A percentile compares a stretch with the other conserved stretches of the same genome.
These are phyloP conservation scores for Poecilia velifera DNA, from an alignment of 2,797 vertebrate species.

Conservation along the genomic window DNA sequence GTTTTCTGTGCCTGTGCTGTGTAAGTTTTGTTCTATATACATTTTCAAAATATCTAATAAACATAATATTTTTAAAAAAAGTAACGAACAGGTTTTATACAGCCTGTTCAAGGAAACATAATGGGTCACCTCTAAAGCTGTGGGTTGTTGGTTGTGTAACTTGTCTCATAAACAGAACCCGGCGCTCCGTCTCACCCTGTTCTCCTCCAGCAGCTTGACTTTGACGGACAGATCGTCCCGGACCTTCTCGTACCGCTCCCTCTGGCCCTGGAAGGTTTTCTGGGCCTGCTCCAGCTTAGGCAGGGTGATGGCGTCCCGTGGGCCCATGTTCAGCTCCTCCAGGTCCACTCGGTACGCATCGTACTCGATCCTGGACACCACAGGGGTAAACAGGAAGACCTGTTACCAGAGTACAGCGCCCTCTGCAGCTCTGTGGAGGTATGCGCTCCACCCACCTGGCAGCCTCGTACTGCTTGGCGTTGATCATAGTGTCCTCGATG, in stretches of 20 bases:
- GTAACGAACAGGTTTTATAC: not conserved
- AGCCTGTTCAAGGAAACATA: not conserved
- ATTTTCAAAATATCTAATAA: no score
- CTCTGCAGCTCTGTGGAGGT: not conserved
- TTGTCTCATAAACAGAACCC: not conserved
- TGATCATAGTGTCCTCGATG: slow-evolving; percentile 92
- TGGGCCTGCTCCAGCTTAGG: slow-evolving; percentile 93
- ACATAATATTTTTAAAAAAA: no score
- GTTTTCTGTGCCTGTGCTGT: no score
- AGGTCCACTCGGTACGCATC: slow-evolving; percentile 93
- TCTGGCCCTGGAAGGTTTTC: slow-evolving; percentile 86
- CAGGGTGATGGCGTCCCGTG: slow-evolving; percentile 85
- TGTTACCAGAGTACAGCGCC: not conserved
- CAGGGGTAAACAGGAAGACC: not conserved
- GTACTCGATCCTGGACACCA: slow-evolving; percentile 85
- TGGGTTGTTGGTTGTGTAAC: not conserved
- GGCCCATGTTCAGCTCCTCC: slow-evolving; percentile 92
- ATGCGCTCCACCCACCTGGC: slow-evolving; percentile 81
- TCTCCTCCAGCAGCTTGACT: slow-evolving; percentile 91
- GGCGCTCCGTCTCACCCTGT: slow-evolving; percentile 81
- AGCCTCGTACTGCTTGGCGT: slow-evolving; percentile 89
- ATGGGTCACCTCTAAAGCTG: not conserved
- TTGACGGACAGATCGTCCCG: slow-evolving; percentile 89
- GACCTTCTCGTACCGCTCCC: slow-evolving; percentile 87
- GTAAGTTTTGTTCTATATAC: no score